Conservation (phyloP, 2,888 invertebrate species). For the Melanargia galathea region DNA sequence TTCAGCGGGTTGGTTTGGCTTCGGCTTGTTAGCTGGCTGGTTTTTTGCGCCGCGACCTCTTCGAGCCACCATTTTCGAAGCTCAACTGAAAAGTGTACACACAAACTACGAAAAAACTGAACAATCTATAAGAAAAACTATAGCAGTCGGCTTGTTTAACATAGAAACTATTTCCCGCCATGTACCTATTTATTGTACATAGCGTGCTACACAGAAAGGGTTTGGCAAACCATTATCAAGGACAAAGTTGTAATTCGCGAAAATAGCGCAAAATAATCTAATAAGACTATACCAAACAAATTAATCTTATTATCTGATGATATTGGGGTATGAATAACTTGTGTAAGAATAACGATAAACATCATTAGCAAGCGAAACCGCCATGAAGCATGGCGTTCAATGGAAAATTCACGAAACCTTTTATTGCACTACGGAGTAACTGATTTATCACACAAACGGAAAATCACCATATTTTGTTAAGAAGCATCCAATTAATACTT, state of each 20-base stretch:
- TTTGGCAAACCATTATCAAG: slow-evolving; percentile 70
- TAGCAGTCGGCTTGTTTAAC: neutral
- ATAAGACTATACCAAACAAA: neutral
- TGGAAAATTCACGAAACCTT: slow-evolving; percentile 67
- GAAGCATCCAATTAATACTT: slow-evolving; percentile 42
- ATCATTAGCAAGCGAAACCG: slow-evolving; percentile 60
- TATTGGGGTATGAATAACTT: neutral
- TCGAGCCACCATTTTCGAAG: slow-evolving; percentile 70
- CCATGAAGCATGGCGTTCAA: slow-evolving; percentile 72
- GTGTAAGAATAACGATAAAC: slow-evolving; percentile 55
- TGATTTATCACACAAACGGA: slow-evolving; percentile 18
- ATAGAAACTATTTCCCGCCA: slow-evolving; percentile 60
- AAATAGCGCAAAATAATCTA: slow-evolving; percentile 44
- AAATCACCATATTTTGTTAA: neutral
- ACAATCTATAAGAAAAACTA: neutral
- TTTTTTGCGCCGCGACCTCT: slow-evolving; percentile 74
- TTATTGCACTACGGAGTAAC: slow-evolving; percentile 34
- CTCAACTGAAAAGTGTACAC: slow-evolving; percentile 32
- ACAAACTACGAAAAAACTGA: slow-evolving; percentile 12
- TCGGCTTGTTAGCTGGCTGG: slow-evolving; percentile 65
- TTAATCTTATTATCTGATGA: neutral
- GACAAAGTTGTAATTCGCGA: slow-evolving; percentile 60
- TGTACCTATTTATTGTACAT: too few relatives aligned
- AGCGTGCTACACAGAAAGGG: slow-evolving; percentile 35
- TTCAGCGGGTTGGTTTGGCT: slow-evolving; percentile 48